Conservation (phyloP, 1,140 invertebrate species). For the Macrotrachela quadricornifera region DNA sequence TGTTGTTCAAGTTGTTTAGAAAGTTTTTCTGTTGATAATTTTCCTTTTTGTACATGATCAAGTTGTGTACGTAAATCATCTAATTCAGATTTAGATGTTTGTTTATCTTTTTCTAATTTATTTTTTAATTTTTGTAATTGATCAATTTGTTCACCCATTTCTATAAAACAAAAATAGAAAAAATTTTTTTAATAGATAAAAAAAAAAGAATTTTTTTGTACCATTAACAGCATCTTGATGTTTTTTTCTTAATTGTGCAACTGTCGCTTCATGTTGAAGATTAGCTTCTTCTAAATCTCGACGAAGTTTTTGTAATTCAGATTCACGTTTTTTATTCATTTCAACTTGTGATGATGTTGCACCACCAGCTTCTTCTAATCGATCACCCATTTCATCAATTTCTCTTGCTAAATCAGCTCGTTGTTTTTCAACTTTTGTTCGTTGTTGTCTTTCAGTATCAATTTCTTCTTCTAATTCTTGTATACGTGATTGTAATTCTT, state of each 20-base stretch:
- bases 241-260: constrained; percentile 89
- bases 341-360: constrained; percentile 94
- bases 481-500: constrained; percentile 63
- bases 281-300: constrained; percentile 93
- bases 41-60: constrained; percentile 72
- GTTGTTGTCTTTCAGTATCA: constrained; percentile 79
- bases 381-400: constrained; percentile 83
- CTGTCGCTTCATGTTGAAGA: constrained; percentile 85
- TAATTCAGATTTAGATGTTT: constrained; percentile 56
- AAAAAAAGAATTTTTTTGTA: too few relatives aligned
- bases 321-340: constrained; percentile 96
- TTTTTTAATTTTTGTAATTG: constrained; percentile 95
- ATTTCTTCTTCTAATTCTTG: constrained; percentile 92
- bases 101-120: constrained; percentile 33
- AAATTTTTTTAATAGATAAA: too few relatives aligned
- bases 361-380: constrained; percentile 91
- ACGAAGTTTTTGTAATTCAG: constrained; percentile 86
- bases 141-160: constrained; percentile 97
- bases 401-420: constrained; percentile 81
- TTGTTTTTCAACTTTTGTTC: constrained; percentile 68
- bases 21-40: constrained; percentile 76
- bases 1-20: constrained; percentile 82
- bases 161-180: constrained; percentile 18
- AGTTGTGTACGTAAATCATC: constrained; percentile 66
- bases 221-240: constrained; percentile 75